These are phyloP conservation scores for Pollenia amentaria DNA, from an alignment of 2,888 invertebrate genomes.

Conservation along the genomic window DNA sequence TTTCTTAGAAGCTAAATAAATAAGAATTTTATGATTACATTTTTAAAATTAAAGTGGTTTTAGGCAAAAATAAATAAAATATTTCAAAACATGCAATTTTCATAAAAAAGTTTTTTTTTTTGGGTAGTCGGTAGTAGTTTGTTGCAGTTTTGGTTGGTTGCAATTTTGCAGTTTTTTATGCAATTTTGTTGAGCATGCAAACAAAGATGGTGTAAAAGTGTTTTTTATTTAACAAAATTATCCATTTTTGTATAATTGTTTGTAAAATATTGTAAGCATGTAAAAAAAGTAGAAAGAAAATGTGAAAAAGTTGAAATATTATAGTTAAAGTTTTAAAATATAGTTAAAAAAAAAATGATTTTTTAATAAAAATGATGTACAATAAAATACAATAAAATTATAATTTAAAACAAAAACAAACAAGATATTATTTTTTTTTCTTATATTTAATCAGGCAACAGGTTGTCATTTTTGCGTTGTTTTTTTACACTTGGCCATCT, in stretches of 20 bases:
- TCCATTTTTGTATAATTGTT: constrained; percentile 55
- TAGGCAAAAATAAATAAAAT: constrained; percentile 22
- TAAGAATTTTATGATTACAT: constrained; percentile 6
- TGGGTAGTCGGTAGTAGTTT: constrained; percentile 29
- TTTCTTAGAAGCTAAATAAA: constrained; percentile 85
- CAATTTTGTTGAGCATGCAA: constrained; percentile 65
- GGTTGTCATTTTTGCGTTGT: constrained; percentile 37
- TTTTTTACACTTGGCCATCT: neutral
- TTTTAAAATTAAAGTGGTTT: constrained; percentile 6
- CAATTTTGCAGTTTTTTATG: constrained; percentile 70
- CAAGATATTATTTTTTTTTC: constrained; percentile 32
- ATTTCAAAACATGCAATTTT: constrained; percentile 41
- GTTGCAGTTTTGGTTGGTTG: constrained; percentile 5
- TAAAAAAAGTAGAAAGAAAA: constrained; percentile 67
- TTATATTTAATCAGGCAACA: constrained; percentile 54
- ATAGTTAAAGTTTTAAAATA: constrained; percentile 4
- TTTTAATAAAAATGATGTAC: constrained; percentile 14
- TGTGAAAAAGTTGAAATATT: constrained; percentile 55
- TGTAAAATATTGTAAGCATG: constrained; percentile 66
- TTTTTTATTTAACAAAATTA: constrained; percentile 42
- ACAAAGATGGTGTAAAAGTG: constrained; percentile 56
- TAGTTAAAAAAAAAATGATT: neutral
- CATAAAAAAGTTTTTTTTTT: constrained; percentile 18
- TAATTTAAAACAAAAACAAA: constrained; percentile 36
- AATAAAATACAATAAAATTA: constrained; percentile 25